These are phyloP conservation scores for Tauraco hartlaubi DNA, from an alignment of 2,797 vertebrate species.

Conservation along the genomic window DNA sequence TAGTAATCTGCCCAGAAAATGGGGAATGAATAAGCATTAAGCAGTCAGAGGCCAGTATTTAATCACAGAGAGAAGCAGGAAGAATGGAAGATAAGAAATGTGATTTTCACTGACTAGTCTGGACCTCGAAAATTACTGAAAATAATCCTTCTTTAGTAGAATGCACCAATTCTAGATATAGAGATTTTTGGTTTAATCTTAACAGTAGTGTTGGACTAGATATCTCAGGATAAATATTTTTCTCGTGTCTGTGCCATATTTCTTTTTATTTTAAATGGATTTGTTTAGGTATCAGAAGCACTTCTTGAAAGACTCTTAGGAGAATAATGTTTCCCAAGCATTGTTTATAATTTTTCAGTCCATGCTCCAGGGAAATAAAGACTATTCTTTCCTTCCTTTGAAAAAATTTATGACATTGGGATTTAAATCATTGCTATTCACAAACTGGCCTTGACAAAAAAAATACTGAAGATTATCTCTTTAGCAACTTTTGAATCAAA, in stretches of 20 bases:
- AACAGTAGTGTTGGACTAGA: background rate
- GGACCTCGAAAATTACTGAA: constrained; percentile 11
- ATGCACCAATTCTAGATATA: background rate
- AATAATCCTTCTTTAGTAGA: constrained; percentile 32
- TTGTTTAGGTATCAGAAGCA: background rate
- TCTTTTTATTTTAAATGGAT: constrained; percentile 1
- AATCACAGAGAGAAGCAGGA: constrained; percentile 59
- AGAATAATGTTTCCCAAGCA: constrained; percentile 23
- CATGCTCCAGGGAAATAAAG: background rate
- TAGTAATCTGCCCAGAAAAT: constrained; percentile 72
- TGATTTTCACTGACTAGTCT: constrained; percentile 13
- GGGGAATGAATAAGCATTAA: constrained; percentile 71
- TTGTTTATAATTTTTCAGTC: constrained; percentile 35
- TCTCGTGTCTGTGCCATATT: background rate
- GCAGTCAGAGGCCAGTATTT: constrained; percentile 65
- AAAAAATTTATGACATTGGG: background rate
- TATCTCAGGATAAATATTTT: background rate
- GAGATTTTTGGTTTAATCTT: background rate
- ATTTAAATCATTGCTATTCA: constrained; percentile 62
- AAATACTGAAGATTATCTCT: constrained; percentile 69
- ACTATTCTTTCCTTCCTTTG: constrained; percentile 30
- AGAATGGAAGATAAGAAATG: constrained; percentile 53
- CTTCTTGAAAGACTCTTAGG: background rate
- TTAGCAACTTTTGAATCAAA: constrained; percentile 70
- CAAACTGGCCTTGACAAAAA: constrained; percentile 29